A percentile compares a stretch with the other conserved stretches of the same genome.
Evolutionary conservation across 2,888 invertebrate species (phyloP).

Genomic region (Tethea ocularis): DNA sequence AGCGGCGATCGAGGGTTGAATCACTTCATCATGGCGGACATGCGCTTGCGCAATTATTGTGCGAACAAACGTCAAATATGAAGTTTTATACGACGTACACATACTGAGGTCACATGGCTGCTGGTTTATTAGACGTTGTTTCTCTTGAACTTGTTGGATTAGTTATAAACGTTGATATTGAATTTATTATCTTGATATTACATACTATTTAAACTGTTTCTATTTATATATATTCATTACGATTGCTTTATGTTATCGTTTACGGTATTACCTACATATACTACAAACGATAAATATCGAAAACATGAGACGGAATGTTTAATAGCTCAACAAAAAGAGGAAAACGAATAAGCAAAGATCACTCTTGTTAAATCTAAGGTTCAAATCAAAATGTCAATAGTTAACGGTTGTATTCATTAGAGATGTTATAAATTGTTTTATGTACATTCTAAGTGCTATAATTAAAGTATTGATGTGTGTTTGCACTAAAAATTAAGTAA

Average conservation of each 20-base stretch:
- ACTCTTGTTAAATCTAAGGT: not conserved
- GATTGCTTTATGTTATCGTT: not conserved
- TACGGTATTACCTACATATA: not conserved
- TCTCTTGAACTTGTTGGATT: not conserved
- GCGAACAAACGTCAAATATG: conserved; percentile 38
- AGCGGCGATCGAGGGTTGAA: conserved; percentile 50
- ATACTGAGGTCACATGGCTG: conserved; percentile 26
- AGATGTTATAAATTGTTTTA: not conserved
- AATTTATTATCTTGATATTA: not conserved
- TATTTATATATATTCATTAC: not conserved
- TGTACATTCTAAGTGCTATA: not conserved
- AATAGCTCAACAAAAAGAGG: not conserved
- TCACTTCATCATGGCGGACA: conserved; percentile 56
- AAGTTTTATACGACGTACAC: conserved; percentile 37
- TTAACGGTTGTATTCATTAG: not conserved
- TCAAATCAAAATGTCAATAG: not conserved
- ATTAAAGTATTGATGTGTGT: conserved; percentile 2
- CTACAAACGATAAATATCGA: not conserved
- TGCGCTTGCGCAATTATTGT: conserved; percentile 48
- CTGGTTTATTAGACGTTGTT: conserved; percentile 10
- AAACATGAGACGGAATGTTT: not conserved
- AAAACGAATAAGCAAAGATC: not conserved
- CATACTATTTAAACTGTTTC: not conserved
- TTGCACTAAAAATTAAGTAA: conserved; percentile 10
- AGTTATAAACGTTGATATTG: not conserved